Evolutionary conservation across 2,797 vertebrate species (phyloP), one percentile per base, ranked within the genome.

Genomic region (Oryzias dopingdopingensis): DNA sequence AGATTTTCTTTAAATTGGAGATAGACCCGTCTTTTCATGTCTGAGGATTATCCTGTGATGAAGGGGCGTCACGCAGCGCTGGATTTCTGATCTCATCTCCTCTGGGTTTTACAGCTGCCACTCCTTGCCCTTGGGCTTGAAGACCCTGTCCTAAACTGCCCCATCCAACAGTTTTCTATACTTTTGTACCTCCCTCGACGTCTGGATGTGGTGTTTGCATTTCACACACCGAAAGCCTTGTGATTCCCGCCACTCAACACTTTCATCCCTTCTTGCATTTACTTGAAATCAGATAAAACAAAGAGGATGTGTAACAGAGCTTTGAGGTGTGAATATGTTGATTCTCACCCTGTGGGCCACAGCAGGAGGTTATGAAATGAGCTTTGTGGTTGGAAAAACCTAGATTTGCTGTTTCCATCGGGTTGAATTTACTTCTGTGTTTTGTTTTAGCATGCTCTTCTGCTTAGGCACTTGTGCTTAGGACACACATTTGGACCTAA

Each of bases 11-110:
- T 56, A 64, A 81, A 82, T 86, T 81, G 65, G 49, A 70, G 70
- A 80, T 70, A 24, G 69, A 59, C 73, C 66, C 0, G 76, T 81
- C 81, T 88, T 84, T 89, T 88, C 68, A 84, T 81, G 80, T 82
- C 60, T 26, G 60, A 53, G 77, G 86, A 90, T 90, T 85, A 90
- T 85, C 76, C 65, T 14, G 42, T 75, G 85, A 84, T 73, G 83
- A 88, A 79, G 77, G 57, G 74, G 76, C 58, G 64, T 72, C 83
- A 82, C 60, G 78, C 80, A 17, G 76, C 65, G 82, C 48, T 77
- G 75, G 65, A 65, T 80, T 85, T 69, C 63, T 71, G 80, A 86
- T 88, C 70, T 76, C 71, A 80, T 88, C 84, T 74, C 76, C 6
- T 0, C 16, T 18, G 51, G 58, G 49, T 70, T 77, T 80, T 71